Evolutionary conservation across 2,888 invertebrate genomes (phyloP).

Genomic region (Yponomeuta plumbellus): DNA sequence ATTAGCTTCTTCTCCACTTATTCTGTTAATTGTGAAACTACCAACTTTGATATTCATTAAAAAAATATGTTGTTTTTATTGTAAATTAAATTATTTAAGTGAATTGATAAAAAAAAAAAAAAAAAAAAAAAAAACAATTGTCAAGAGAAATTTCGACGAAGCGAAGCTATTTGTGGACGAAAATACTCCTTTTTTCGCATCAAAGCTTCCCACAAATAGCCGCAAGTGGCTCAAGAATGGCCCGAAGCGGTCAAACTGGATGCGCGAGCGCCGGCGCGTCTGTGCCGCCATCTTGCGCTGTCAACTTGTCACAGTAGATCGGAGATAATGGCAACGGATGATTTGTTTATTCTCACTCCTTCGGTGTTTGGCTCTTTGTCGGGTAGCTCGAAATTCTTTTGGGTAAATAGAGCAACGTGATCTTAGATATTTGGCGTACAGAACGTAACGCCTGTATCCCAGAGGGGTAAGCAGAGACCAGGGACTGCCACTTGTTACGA

Average conservation of each 20-base stretch:
- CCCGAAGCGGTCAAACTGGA: slow-evolving; percentile 7
- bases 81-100: too few relatives aligned
- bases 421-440: background rate
- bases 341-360: slow-evolving; percentile 15
- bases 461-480: too few relatives aligned
- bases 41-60: too few relatives aligned
- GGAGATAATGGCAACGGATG: slow-evolving; percentile 11
- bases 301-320: slow-evolving; percentile 14
- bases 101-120: too few relatives aligned
- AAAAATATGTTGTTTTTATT: too few relatives aligned
- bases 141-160: too few relatives aligned
- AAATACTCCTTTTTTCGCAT: background rate
- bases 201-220: background rate
- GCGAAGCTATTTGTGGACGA: background rate
- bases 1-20: too few relatives aligned
- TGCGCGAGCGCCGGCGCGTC: slow-evolving; percentile 15
- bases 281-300: slow-evolving; percentile 13
- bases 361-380: background rate
- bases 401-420: background rate
- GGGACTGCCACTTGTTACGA: too few relatives aligned
- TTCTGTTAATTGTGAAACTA: too few relatives aligned
- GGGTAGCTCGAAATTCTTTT: background rate
- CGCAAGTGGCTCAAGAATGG: background rate
- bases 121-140: too few relatives aligned
- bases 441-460: too few relatives aligned